These are phyloP conservation scores for Sebastes minor DNA, from an alignment of 2,797 vertebrate genomes.

Conservation along the genomic window DNA sequence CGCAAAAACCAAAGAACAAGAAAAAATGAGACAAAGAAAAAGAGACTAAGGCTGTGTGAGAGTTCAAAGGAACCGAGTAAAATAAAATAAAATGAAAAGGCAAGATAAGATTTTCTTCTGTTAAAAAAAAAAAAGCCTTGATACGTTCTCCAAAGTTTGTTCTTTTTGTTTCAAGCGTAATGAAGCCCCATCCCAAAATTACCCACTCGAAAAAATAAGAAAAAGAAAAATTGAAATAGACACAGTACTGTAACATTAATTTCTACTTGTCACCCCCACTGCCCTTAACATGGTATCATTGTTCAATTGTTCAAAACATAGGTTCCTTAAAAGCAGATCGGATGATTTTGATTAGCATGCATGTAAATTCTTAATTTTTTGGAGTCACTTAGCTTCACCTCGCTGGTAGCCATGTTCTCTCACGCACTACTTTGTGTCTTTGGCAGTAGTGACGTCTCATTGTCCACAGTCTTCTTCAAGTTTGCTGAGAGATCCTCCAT, in stretches of 20 bases:
- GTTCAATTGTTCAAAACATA: conserved; percentile 73
- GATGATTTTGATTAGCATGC: conserved; percentile 82
- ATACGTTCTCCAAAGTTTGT: conserved; percentile 58
- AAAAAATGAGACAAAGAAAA: conserved; percentile 64
- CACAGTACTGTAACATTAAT: conserved; percentile 76
- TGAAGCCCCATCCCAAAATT: conserved; percentile 54
- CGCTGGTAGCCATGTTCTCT: conserved; percentile 60
- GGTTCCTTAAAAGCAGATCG: conserved; percentile 77
- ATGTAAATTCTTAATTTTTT: conserved; percentile 76
- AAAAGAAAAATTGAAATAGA: conserved; percentile 59
- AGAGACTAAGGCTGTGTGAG: conserved; percentile 72
- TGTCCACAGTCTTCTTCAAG: conserved; percentile 70
- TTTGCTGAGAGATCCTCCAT: conserved; percentile 54
- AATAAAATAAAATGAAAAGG: conserved; percentile 55
- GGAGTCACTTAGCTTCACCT: conserved; percentile 71
- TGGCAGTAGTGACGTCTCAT: conserved; percentile 67
- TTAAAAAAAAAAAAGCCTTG: conserved; percentile 58
- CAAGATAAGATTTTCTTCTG: conserved; percentile 50
- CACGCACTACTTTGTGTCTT: conserved; percentile 67
- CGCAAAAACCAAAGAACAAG: conserved; percentile 68
- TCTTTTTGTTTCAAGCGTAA: conserved; percentile 66
- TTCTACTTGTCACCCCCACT: conserved; percentile 65
- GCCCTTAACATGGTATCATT: conserved; percentile 70
- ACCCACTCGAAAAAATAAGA: conserved; percentile 26
- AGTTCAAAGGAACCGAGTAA: conserved; percentile 49